Conservation (phyloP, 2,113 vertebrate species). For the Neotoma lepida region DNA sequence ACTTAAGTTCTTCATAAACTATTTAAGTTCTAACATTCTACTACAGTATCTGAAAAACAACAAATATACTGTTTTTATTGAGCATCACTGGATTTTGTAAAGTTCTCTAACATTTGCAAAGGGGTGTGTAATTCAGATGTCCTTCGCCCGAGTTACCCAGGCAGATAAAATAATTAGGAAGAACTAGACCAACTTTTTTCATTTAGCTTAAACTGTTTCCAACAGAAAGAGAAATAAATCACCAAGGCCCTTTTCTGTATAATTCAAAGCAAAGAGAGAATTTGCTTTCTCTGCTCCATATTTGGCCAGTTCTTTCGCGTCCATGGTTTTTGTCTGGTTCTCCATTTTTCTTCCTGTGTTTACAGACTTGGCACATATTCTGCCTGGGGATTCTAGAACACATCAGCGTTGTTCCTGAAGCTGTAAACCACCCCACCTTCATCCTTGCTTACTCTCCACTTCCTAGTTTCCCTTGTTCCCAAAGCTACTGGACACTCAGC, state of each 20-base stretch:
- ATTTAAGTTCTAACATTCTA: neutral
- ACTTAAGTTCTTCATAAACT: neutral
- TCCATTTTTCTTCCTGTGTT: constrained; percentile 11
- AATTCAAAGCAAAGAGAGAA: constrained; percentile 44
- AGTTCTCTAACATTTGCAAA: neutral
- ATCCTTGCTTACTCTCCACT: neutral
- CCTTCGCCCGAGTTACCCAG: neutral
- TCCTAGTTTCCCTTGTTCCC: neutral
- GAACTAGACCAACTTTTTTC: constrained; percentile 5
- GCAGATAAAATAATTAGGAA: neutral
- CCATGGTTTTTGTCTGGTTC: neutral
- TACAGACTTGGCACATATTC: neutral
- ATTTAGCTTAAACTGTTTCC: constrained; percentile 27
- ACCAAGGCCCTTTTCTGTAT: constrained; percentile 44
- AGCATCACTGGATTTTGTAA: neutral
- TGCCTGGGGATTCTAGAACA: constrained; percentile 36
- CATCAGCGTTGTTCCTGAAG: neutral
- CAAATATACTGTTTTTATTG: neutral
- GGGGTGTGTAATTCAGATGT: neutral
- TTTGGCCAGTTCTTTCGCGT: neutral
- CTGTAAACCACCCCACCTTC: neutral
- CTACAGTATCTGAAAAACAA: neutral
- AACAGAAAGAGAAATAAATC: constrained; percentile 42
- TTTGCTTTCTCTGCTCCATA: constrained; percentile 6
- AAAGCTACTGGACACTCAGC: neutral